Evolutionary conservation across 2,888 invertebrate species (phyloP), one percentile per base, ranked within the genome.

Genomic region (Drosophila paracracens): DNA sequence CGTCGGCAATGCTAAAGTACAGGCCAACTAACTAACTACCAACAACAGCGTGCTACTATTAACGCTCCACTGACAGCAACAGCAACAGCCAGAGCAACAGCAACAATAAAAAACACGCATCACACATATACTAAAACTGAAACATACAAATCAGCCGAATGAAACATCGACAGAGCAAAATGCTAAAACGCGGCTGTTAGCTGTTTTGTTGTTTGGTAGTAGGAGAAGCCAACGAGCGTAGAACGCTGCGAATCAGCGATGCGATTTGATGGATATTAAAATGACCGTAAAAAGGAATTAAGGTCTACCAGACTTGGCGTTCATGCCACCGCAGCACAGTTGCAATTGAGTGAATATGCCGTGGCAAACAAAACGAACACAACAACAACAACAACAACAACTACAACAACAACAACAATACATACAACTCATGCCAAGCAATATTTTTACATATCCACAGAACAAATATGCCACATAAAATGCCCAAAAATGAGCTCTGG

Each of bases 221-320:
- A 54, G 70, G 62, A 77, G 79, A 86, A 89, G 64, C 73, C 86
- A 86, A 79, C 83, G 76, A 81, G 86, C 90, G 86, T 88, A 85
- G 80, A 89, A 89, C 80, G 75, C 78, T 76, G 87, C 76, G 83
- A 92, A 89, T 89, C 91, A 92, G 90, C 89, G 92, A 90, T 92
- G 88, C 92, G 92, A 91, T 90, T 92, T 92, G 92, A 91, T 92
- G 92, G 91, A 91, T 92, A 92, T 92, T 91, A 92, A 92, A 92
- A 92, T 92, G 92, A 92, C 92, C 92, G 92, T 92, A 92, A 92
- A 92, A 92, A 92, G 92, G 92, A 92, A 92, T 92, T 92, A 92
- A 91, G 92, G 92, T 92, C 92, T 92, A 90, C 72, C 81, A 91
- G 92, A 92, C 86, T 91, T 88, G 78, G 79, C 83, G 76, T 74